Conservation (phyloP, 2,113 vertebrate genomes). For the Pipra filicauda region DNA sequence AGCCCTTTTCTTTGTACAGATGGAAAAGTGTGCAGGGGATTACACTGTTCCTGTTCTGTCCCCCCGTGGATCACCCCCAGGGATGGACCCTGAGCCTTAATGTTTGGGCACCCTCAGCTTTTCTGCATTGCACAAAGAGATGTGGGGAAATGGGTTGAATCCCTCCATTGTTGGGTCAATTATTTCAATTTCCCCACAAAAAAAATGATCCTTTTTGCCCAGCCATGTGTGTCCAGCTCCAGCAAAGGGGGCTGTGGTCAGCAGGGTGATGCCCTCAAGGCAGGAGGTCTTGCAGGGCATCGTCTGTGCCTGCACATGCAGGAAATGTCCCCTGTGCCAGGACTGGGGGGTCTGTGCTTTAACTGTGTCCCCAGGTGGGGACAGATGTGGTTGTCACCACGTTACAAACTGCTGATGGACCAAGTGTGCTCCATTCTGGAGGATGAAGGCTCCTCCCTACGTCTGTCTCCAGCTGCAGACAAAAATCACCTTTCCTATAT, state of each 20-base stretch:
- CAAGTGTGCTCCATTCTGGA: not conserved
- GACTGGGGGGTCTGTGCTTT: not conserved
- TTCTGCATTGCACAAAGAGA: not conserved
- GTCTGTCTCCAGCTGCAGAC: not conserved
- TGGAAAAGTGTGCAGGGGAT: rapidly evolving
- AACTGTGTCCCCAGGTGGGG: not conserved
- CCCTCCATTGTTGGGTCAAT: rapidly evolving
- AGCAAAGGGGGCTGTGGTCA: not conserved
- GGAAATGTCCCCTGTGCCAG: not conserved
- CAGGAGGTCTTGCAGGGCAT: not conserved
- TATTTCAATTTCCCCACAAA: not conserved
- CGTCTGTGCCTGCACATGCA: rapidly evolving
- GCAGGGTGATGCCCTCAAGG: not conserved
- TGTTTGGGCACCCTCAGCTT: not conserved
- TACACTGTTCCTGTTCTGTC: not conserved
- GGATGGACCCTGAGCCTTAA: not conserved
- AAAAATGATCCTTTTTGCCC: not conserved
- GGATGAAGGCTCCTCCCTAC: not conserved
- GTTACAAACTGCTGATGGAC: not conserved
- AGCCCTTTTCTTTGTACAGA: not conserved
- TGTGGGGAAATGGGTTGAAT: not conserved
- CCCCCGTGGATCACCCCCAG: not conserved
- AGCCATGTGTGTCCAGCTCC: not conserved
- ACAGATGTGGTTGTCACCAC: not conserved
- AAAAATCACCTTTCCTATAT: not conserved